Percentiles rank a stretch among this genome's conserved stretches.
Conservation (phyloP, 1,140 invertebrate genomes). For the Holotrichia oblita region DNA sequence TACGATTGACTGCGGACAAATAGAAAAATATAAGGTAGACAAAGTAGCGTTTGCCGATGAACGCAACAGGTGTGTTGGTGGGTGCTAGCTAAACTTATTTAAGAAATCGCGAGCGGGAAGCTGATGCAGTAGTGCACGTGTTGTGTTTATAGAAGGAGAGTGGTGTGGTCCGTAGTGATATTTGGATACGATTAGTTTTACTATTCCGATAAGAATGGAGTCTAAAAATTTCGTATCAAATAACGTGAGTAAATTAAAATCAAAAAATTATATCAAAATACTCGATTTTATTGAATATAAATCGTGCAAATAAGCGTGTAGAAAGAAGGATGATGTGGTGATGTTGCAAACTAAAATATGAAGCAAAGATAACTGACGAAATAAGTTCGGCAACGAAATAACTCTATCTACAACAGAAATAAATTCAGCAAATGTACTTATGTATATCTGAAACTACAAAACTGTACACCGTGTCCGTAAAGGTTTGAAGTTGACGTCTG, state of each 20-base stretch:
- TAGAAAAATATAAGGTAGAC: constrained; percentile 4
- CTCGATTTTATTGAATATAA: neutral
- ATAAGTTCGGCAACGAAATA: too few relatives aligned
- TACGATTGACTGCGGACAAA: neutral
- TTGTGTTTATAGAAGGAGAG: constrained; percentile 51
- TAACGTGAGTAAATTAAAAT: constrained; percentile 53
- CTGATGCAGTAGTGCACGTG: constrained; percentile 49
- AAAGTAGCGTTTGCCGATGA: constrained; percentile 34
- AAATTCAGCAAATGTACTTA: too few relatives aligned
- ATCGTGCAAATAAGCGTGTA: neutral
- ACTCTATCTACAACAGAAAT: too few relatives aligned
- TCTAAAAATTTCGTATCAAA: constrained; percentile 55
- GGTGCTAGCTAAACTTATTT: constrained; percentile 41
- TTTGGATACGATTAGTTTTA: constrained; percentile 48
- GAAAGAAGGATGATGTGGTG: too few relatives aligned
- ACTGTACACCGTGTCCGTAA: too few relatives aligned
- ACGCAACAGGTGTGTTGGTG: constrained; percentile 40
- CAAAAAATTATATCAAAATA: neutral
- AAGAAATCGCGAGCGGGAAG: constrained; percentile 45
- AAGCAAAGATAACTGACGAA: too few relatives aligned
- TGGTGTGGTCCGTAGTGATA: constrained; percentile 56
- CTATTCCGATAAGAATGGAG: constrained; percentile 50
- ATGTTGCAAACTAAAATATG: too few relatives aligned
- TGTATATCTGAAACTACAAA: too few relatives aligned
- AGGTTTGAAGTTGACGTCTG: too few relatives aligned